These are phyloP conservation scores for Astropecten irregularis DNA, from an alignment of 53 echinoderm and acorn worm species.

Conservation along the genomic window DNA sequence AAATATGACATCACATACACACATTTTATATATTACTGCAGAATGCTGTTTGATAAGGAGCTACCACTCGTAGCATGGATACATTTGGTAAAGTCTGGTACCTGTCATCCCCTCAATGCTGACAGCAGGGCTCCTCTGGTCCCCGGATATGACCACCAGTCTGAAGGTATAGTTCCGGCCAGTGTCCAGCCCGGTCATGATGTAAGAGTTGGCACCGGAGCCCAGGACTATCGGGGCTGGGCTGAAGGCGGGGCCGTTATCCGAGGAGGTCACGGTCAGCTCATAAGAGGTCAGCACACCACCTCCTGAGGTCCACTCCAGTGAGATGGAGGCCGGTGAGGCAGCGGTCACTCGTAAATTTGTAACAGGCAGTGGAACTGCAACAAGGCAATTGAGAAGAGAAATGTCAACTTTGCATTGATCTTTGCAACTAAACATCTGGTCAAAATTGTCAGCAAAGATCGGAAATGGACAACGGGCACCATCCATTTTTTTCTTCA, in stretches of 20 bases:
- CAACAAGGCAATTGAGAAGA: background rate
- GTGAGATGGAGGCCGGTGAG: constrained; percentile 8
- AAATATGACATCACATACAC: too few relatives aligned
- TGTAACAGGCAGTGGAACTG: constrained; percentile 7
- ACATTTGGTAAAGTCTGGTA: too few relatives aligned
- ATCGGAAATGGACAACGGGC: too few relatives aligned
- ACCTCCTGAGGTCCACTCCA: constrained; percentile 11
- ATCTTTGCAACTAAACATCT: too few relatives aligned
- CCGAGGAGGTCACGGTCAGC: constrained; percentile 22
- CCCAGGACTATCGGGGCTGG: background rate
- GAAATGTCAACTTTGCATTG: too few relatives aligned
- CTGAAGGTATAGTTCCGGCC: constrained; percentile 39
- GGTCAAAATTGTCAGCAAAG: too few relatives aligned
- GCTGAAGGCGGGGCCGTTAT: background rate
- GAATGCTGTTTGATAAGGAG: too few relatives aligned
- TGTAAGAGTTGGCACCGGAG: constrained; percentile 10
- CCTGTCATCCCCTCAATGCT: background rate
- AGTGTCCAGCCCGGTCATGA: constrained; percentile 8
- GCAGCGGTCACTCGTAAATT: background rate
- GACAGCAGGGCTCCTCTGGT: background rate
- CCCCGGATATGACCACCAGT: constrained; percentile 38
- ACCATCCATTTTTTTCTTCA: too few relatives aligned
- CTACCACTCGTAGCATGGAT: too few relatives aligned
- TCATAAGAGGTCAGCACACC: constrained; percentile 28
- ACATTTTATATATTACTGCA: too few relatives aligned